These are phyloP conservation scores for Callionymus lyra DNA, from an alignment of 2,113 vertebrate genomes.

Conservation along the genomic window DNA sequence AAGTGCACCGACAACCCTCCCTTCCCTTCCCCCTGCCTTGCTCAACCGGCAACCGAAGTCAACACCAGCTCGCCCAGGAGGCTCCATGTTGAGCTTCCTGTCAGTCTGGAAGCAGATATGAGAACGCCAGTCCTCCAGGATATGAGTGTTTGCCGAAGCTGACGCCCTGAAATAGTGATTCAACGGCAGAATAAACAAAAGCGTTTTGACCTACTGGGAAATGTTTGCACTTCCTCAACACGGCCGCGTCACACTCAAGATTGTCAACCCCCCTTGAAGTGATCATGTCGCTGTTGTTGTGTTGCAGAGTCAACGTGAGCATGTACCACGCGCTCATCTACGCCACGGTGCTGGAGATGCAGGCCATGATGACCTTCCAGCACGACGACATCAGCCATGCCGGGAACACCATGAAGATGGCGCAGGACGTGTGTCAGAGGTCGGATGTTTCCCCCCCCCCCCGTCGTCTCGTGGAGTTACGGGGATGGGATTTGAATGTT, in stretches of 20 bases:
- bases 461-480: no score
- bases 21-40: no score
- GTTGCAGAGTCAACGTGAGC: slow-evolving; percentile 61
- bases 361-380: slow-evolving; percentile 81
- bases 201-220: slow-evolving; percentile 7
- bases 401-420: slow-evolving; percentile 72
- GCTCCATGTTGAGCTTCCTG: slow-evolving; percentile 5
- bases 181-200: slow-evolving; percentile 54
- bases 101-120: slow-evolving; percentile 10
- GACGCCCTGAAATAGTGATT: slow-evolving; percentile 57
- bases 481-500: no score
- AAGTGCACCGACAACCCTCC: no score
- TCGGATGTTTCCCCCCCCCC: slow-evolving; percentile 25
- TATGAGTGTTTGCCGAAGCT: slow-evolving; percentile 69
- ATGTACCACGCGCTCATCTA: slow-evolving; percentile 79
- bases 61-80: slow-evolving; percentile 4
- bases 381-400: slow-evolving; percentile 72
- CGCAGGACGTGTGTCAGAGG: slow-evolving; percentile 76
- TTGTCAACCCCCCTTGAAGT: background rate
- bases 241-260: background rate
- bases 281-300: slow-evolving; percentile 9
- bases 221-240: background rate
- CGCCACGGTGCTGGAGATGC: slow-evolving; percentile 76
- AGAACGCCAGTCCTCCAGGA: slow-evolving; percentile 57
- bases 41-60: no score